Conservation (phyloP, 2,888 invertebrate species). For the Dendrolimus pini region DNA sequence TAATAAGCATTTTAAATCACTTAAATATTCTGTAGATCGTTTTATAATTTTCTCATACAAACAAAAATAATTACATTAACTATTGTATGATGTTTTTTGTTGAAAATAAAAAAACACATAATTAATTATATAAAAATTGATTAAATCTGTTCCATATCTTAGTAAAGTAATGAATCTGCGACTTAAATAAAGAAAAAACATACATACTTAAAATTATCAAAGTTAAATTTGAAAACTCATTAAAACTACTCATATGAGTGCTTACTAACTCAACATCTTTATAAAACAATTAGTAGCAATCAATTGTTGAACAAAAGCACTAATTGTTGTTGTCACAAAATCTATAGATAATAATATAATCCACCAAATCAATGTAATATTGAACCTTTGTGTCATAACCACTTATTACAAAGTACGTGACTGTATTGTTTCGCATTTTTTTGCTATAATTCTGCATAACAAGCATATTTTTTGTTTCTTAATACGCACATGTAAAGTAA, state of each 20-base stretch:
- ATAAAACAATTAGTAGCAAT: not conserved
- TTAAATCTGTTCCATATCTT: no score
- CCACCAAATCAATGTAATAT: not conserved
- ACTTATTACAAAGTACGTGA: slow-evolving; percentile 18
- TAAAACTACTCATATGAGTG: not conserved
- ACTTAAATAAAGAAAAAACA: no score
- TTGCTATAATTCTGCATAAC: not conserved
- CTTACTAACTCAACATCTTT: not conserved
- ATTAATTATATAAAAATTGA: no score
- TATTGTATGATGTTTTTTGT: no score
- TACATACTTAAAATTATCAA: no score
- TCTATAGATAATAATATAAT: not conserved
- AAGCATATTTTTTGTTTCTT: not conserved
- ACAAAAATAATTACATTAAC: no score
- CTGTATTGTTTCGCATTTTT: slow-evolving; percentile 23
- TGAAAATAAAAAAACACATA: no score
- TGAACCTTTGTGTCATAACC: slow-evolving; percentile 4
- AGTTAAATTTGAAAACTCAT: not conserved
- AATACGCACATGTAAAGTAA: no score
- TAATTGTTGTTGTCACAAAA: not conserved
- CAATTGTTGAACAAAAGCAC: slow-evolving; percentile 10
- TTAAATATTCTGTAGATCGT: no score
- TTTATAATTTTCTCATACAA: no score
- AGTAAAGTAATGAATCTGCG: no score
- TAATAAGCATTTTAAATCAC: no score